Evolutionary conservation across 2,113 vertebrate species (phyloP), one percentile per base, ranked within the genome.

Genomic region (Agapornis roseicollis): DNA sequence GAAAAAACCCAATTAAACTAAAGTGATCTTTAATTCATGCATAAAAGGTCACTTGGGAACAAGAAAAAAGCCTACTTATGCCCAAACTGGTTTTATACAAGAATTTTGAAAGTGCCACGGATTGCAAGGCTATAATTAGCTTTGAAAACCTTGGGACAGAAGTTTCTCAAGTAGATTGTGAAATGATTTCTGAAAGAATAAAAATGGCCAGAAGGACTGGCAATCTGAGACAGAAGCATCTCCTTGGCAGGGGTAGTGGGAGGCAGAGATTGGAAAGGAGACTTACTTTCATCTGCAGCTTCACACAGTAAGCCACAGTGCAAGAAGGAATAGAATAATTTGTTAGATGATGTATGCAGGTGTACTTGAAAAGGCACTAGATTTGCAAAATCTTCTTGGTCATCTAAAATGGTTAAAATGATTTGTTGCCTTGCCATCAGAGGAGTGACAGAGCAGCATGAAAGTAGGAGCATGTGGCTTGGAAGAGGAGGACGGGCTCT

Each of bases 151-250:
- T 90, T 74, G 58, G 80, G 65, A 63, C 66, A 47, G 70, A 74
- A 90, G 53, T 96, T 96, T 90, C 80, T 96, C 25, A 46, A 82
- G 91, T 44, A 71, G 50, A 47, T 72, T 58, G 73, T 94, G 70
- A 85, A 68, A 66, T 81, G 44, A 52, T 88, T 91, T 87, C 72
- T 53, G 42, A 79, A 88, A 46, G 68, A 92, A 47, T 61, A 37
- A 61, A 84, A 80, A 37, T 10, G 50, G 9, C 56, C 44, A 63
- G 49, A 77, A 86, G 80, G 80, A 17, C 35, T 35, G 88, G 47
- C 80, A 35, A 4, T 65, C 35, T 0, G 2, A 70, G 88, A 70
- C 42, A 61, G 53, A 63, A 89, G 11, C 52, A 58, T 88, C 68
- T 28, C 76, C 46, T 44, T 63, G 89, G 46, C 58, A 13, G 46